These are phyloP conservation scores for Paramormyrops kingsleyae DNA, from an alignment of 2,113 vertebrate species.

Conservation along the genomic window DNA sequence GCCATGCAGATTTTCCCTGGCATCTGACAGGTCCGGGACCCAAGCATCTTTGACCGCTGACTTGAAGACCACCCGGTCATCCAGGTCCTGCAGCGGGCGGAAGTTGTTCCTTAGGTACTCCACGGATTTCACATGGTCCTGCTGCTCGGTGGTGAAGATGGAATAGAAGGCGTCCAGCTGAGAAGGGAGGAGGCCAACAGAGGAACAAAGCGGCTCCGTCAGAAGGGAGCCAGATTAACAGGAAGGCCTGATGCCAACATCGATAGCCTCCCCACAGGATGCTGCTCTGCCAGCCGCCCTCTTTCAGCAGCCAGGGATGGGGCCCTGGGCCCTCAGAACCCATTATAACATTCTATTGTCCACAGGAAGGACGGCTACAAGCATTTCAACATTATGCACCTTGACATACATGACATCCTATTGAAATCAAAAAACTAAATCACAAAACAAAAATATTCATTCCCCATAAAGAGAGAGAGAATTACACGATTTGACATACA, in stretches of 20 bases:
- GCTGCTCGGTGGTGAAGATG: slow-evolving; percentile 97
- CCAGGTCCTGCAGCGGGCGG: slow-evolving; percentile 76
- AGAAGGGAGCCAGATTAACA: slow-evolving; percentile 23
- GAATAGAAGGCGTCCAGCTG: slow-evolving; percentile 97
- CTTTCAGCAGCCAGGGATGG: not conserved
- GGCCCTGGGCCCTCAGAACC: not conserved
- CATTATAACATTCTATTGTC: not conserved
- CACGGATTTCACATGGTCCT: slow-evolving; percentile 95
- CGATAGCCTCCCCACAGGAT: not conserved
- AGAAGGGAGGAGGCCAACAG: slow-evolving; percentile 28
- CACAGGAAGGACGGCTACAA: not conserved
- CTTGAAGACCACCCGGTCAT: slow-evolving; percentile 77
- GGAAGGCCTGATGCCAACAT: not conserved
- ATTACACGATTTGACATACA: not conserved
- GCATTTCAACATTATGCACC: not conserved
- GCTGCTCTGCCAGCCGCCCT: not conserved
- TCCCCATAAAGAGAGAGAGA: not conserved
- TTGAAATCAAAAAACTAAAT: not conserved
- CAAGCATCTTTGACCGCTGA: slow-evolving; percentile 89
- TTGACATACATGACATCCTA: not conserved
- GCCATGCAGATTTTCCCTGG: slow-evolving; percentile 69
- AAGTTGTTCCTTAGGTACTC: slow-evolving; percentile 98
- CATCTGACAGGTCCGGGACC: slow-evolving; percentile 77
- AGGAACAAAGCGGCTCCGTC: slow-evolving; percentile 37
- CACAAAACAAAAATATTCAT: not conserved